phyloP scores from a whole-genome alignment of 1,140 invertebrate species.

The Thaumetopoea pityocampa region DNA sequence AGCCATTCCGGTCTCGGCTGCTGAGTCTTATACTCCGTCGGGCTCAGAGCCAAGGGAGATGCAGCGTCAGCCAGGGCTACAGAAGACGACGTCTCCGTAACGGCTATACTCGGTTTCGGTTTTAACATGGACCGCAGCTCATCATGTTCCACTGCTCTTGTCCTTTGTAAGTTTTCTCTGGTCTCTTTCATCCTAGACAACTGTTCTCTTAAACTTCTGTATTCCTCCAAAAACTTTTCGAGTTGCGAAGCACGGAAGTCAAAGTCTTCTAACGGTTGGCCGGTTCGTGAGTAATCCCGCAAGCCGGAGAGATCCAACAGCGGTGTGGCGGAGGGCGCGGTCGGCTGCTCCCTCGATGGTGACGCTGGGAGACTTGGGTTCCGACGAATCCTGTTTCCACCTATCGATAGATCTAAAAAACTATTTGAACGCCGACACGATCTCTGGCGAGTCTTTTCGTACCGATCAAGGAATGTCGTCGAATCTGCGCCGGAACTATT shows the following conservation, averaged over 20 bases:
- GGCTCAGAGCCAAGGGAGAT: conserved; percentile 65
- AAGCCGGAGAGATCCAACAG: conserved; percentile 74
- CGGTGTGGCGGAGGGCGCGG: conserved; percentile 75
- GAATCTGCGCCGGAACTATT: conserved; percentile 70
- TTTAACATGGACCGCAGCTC: conserved; percentile 76
- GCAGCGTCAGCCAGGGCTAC: conserved; percentile 66
- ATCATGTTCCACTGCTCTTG: conserved; percentile 61
- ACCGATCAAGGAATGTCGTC: conserved; percentile 48
- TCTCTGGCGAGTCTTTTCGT: conserved; percentile 45
- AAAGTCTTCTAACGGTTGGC: conserved; percentile 76
- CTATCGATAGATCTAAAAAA: conserved; percentile 74
- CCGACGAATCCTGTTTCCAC: conserved; percentile 49
- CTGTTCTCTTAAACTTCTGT: conserved; percentile 84
- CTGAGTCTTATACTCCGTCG: conserved; percentile 73
- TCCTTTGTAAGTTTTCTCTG: conserved; percentile 80
- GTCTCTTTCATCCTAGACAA: conserved; percentile 86
- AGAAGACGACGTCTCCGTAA: conserved; percentile 65
- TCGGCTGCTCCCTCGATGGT: conserved; percentile 52
- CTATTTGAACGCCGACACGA: conserved; percentile 71
- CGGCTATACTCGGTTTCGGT: conserved; percentile 75
- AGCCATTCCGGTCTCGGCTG: conserved; percentile 72
- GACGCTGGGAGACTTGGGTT: conserved; percentile 68
- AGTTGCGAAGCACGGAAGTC: conserved; percentile 86
- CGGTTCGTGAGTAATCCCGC: conserved; percentile 57
- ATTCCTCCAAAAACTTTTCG: conserved; percentile 86